A percentile compares a stretch with the other conserved stretches of the same genome.
These are phyloP conservation scores for Tortrix viridana DNA, from an alignment of 2,888 invertebrate species.

Conservation along the genomic window DNA sequence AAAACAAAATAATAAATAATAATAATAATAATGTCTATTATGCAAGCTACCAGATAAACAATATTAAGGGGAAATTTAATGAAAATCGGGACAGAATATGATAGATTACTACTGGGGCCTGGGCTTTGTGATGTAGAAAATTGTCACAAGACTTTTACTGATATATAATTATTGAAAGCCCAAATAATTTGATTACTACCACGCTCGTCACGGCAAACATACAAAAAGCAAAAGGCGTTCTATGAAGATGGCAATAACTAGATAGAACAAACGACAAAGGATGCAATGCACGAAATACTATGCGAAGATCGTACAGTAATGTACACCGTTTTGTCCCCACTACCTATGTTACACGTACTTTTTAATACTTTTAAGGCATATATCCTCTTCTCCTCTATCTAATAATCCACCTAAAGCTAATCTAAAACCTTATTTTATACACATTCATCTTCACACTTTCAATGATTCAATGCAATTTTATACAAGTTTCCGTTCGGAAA, in stretches of 20 bases:
- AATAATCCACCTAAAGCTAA: slow-evolving; percentile 73
- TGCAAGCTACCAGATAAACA: slow-evolving; percentile 34
- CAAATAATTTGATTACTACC: slow-evolving; percentile 35
- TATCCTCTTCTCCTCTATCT: slow-evolving; percentile 58
- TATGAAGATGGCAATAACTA: slow-evolving; percentile 51
- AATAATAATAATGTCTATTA: too few relatives aligned
- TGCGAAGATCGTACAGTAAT: slow-evolving; percentile 79
- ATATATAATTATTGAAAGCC: neutral
- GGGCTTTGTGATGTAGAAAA: too few relatives aligned
- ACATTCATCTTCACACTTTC: slow-evolving; percentile 46
- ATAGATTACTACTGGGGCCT: slow-evolving; percentile 2
- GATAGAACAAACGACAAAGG: slow-evolving; percentile 64
- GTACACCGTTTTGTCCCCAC: slow-evolving; percentile 76
- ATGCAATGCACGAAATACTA: slow-evolving; percentile 80
- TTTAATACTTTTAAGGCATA: slow-evolving; percentile 82
- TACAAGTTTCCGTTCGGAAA: slow-evolving; percentile 30
- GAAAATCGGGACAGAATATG: neutral
- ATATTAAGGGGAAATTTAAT: slow-evolving; percentile 33
- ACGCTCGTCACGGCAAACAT: slow-evolving; percentile 43
- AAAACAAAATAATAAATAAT: slow-evolving; percentile 40
- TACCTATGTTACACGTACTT: slow-evolving; percentile 74
- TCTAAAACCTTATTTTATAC: slow-evolving; percentile 57
- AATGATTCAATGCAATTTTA: slow-evolving; percentile 39
- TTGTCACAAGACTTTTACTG: too few relatives aligned
- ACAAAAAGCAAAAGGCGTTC: slow-evolving; percentile 53